Percentiles rank a stretch among this genome's conserved stretches.
These are phyloP conservation scores for Rallus limicola DNA, from an alignment of 2,113 vertebrate genomes.

Conservation along the genomic window DNA sequence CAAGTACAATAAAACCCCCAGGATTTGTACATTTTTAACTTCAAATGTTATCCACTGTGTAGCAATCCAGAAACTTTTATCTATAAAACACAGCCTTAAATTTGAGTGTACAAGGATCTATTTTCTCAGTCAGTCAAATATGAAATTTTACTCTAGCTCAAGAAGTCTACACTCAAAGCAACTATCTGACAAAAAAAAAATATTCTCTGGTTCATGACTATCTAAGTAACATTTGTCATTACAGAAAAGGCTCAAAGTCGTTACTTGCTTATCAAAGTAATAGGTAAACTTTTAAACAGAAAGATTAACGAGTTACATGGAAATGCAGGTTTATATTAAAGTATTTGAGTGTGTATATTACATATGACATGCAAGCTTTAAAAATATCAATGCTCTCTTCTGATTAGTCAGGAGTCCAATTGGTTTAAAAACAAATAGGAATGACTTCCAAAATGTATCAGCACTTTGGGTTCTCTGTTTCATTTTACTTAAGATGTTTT, in stretches of 20 bases:
- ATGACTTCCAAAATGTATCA: constrained; percentile 69
- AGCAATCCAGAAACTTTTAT: constrained; percentile 58
- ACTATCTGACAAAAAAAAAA: constrained; percentile 26
- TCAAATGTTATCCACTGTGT: constrained; percentile 55
- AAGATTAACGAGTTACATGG: constrained; percentile 55
- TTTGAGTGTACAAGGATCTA: constrained; percentile 50
- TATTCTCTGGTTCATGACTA: constrained; percentile 33
- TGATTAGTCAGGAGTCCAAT: constrained; percentile 63
- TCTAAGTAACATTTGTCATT: constrained; percentile 50
- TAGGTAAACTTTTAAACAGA: constrained; percentile 61
- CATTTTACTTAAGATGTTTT: constrained; percentile 66
- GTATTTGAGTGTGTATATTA: constrained; percentile 59
- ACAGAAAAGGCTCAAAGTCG: constrained; percentile 65
- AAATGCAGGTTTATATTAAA: constrained; percentile 71
- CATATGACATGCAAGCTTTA: constrained; percentile 69
- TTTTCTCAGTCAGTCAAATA: constrained; percentile 51
- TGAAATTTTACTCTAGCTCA: constrained; percentile 53
- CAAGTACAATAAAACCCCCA: constrained; percentile 11
- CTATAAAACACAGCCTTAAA: constrained; percentile 44
- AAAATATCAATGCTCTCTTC: constrained; percentile 62
- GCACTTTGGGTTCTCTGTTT: constrained; percentile 62
- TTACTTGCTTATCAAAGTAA: constrained; percentile 65
- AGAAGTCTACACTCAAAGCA: constrained; percentile 60
- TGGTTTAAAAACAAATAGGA: constrained; percentile 62
- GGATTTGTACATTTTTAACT: constrained; percentile 57